Percentiles rank a stretch among this genome's conserved stretches.
Evolutionary conservation across 2,888 invertebrate species (phyloP).

Genomic region (Corbicula japonica): DNA sequence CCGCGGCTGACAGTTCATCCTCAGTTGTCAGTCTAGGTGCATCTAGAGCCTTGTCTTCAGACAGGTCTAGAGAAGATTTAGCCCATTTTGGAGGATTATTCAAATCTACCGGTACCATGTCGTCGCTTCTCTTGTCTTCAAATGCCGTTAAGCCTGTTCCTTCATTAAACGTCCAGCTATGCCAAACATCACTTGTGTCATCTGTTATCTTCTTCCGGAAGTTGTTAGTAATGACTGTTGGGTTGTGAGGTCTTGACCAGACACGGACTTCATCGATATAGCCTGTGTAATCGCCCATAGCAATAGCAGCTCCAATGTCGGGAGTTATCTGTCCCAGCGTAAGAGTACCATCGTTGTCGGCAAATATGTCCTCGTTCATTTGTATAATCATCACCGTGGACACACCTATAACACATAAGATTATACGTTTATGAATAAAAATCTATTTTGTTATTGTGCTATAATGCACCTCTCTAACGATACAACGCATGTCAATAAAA

Average conservation of each 20-base stretch:
- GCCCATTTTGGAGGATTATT: conserved; percentile 69
- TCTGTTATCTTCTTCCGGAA: conserved; percentile 65
- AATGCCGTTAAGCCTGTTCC: conserved; percentile 65
- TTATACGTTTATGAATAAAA: neutral
- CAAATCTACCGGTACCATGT: conserved; percentile 63
- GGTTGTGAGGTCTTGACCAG: conserved; percentile 77
- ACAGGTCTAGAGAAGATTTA: conserved; percentile 67
- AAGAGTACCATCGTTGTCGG: conserved; percentile 65
- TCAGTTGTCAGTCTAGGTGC: conserved; percentile 49
- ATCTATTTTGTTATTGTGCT: no score
- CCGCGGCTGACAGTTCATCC: conserved; percentile 40
- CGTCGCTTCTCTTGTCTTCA: conserved; percentile 56
- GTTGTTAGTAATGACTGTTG: conserved; percentile 68
- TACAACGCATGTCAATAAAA: no score
- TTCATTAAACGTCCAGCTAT: conserved; percentile 76
- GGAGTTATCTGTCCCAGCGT: conserved; percentile 69
- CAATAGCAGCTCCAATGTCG: conserved; percentile 47
- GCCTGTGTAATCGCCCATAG: conserved; percentile 66
- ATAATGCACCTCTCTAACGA: no score
- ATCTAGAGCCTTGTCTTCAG: conserved; percentile 41
- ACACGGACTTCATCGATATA: conserved; percentile 76
- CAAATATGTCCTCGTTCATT: conserved; percentile 55
- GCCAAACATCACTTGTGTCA: conserved; percentile 70
- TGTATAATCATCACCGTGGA: conserved; percentile 68
- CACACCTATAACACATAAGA: conserved; percentile 58